Conservation (phyloP, 2,888 invertebrate species). For the Strigamia crassipes region DNA sequence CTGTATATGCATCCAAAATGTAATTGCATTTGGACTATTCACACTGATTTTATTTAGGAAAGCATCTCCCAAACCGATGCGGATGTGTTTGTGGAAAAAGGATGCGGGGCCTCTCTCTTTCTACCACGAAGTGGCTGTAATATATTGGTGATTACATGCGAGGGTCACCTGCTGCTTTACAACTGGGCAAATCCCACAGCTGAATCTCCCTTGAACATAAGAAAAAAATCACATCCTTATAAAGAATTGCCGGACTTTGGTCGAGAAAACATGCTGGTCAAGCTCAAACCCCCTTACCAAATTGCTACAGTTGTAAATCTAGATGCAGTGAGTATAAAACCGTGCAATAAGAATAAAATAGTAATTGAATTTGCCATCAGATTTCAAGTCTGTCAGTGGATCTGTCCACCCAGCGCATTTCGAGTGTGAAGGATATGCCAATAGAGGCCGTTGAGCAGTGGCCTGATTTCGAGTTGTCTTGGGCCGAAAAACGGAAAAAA, state of each 20-base stretch:
- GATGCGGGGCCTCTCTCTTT: not conserved
- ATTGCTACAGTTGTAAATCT: not conserved
- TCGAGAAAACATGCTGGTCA: conserved; percentile 25
- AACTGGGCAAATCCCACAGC: not conserved
- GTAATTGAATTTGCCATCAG: too few species aligned
- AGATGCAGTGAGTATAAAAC: not conserved
- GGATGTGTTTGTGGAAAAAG: not conserved
- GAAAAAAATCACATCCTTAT: not conserved
- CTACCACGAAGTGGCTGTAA: not conserved
- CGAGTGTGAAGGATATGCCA: not conserved
- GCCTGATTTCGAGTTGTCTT: too few species aligned
- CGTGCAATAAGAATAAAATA: too few species aligned
- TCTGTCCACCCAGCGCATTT: not conserved
- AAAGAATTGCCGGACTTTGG: not conserved
- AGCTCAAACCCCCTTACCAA: conserved; percentile 3
- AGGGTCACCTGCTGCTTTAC: not conserved
- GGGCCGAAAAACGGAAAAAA: too few species aligned
- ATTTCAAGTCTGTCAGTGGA: too few species aligned
- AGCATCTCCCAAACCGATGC: not conserved
- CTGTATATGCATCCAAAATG: too few species aligned
- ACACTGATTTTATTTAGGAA: too few species aligned
- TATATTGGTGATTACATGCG: not conserved
- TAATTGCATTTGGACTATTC: too few species aligned
- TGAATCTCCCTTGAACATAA: not conserved
- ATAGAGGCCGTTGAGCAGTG: not conserved